Percentiles rank a stretch among this genome's conserved stretches.
Conservation (phyloP, 2,113 vertebrate species). For the Vireo altiloquus region DNA sequence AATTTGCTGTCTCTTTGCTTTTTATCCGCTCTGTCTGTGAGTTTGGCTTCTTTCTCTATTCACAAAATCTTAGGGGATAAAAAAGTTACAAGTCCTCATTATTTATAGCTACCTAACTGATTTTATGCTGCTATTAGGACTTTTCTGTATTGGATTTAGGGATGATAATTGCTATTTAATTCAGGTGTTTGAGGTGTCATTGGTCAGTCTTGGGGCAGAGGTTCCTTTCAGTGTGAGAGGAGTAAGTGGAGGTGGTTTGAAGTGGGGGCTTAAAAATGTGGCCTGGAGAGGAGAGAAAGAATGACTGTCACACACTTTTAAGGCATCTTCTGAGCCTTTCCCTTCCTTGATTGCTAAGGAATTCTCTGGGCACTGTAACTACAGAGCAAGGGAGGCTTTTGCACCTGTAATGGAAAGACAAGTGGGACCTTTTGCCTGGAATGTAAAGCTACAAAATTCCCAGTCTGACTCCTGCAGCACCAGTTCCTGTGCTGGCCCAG, state of each 20-base stretch:
- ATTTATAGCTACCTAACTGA: neutral
- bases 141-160: neutral
- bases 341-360: neutral
- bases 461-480: neutral
- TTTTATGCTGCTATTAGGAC: neutral
- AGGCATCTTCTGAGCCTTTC: neutral
- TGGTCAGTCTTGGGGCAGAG: neutral
- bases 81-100: neutral
- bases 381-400: neutral
- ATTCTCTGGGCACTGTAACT: neutral
- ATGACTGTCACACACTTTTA: neutral
- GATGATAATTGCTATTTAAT: neutral
- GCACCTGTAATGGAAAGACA: neutral
- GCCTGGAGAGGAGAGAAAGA: neutral
- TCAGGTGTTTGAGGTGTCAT: neutral
- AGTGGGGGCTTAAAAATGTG: neutral
- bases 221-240: neutral
- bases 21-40: neutral
- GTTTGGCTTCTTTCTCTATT: neutral
- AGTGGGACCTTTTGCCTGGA: rapidly evolving
- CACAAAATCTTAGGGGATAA: neutral
- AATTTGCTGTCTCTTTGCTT: neutral
- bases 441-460: rapidly evolving
- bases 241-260: neutral
- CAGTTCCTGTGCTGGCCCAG: rapidly evolving